These are phyloP conservation scores for Labeo calbasu DNA, from an alignment of 2,797 vertebrate species.

Conservation along the genomic window DNA sequence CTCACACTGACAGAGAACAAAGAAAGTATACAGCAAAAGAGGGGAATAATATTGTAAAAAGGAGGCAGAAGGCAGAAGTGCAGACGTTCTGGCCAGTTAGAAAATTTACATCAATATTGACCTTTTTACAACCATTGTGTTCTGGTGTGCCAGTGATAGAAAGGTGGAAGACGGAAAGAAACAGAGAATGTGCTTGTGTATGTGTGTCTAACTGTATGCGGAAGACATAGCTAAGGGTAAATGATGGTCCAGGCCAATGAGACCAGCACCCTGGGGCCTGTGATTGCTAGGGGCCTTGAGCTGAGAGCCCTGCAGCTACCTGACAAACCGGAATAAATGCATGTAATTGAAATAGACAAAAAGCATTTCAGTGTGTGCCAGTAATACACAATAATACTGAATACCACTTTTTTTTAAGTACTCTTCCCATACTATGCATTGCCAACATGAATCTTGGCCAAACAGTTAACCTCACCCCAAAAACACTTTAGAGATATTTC, in stretches of 20 bases:
- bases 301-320: neutral
- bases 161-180: neutral
- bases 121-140: neutral
- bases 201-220: neutral
- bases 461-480: neutral
- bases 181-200: neutral
- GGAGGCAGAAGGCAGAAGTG: neutral
- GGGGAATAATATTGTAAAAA: neutral
- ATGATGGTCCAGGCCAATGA: neutral
- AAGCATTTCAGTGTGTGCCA: neutral
- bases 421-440: neutral
- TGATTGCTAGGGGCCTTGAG: neutral
- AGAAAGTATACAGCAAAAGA: neutral
- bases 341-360: neutral
- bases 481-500: neutral
- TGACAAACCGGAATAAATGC: neutral
- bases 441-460: neutral
- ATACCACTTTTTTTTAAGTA: neutral
- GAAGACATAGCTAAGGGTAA: neutral
- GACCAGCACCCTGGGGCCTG: neutral
- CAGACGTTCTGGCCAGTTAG: neutral
- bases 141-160: neutral
- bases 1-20: neutral
- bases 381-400: neutral
- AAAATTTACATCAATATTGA: neutral